Conservation (phyloP, 2,113 vertebrate species). For the Camelus bactrianus region DNA sequence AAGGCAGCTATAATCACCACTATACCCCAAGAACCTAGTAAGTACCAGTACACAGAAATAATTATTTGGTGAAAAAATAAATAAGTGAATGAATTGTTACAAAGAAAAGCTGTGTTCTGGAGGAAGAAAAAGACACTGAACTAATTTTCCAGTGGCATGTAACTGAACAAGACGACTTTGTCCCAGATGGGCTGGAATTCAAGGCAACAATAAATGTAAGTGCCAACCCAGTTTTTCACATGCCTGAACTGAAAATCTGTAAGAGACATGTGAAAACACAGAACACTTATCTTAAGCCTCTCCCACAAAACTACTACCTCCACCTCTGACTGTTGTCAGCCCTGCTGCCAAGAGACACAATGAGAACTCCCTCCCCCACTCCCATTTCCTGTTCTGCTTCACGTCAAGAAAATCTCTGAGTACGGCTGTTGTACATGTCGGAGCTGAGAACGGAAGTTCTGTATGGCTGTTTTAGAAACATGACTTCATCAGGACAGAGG, state of each 20-base stretch:
- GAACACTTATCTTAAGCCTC: slow-evolving; percentile 54
- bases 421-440: background rate
- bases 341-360: slow-evolving; percentile 30
- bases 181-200: slow-evolving; percentile 41
- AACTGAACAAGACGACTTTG: slow-evolving; percentile 53
- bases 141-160: slow-evolving; percentile 50
- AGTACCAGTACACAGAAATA: slow-evolving; percentile 28
- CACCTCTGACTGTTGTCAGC: slow-evolving; percentile 49
- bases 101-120: slow-evolving; percentile 62
- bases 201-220: slow-evolving; percentile 39
- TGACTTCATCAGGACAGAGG: background rate
- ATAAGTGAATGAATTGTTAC: background rate
- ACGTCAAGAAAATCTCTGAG: background rate
- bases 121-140: slow-evolving; percentile 55
- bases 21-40: background rate
- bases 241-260: slow-evolving; percentile 61
- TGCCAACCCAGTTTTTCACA: slow-evolving; percentile 19
- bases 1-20: background rate
- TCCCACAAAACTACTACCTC: slow-evolving; percentile 65
- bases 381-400: slow-evolving; percentile 21
- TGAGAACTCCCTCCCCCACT: background rate
- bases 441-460: background rate
- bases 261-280: slow-evolving; percentile 64
- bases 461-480: background rate
- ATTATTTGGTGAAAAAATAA: slow-evolving; percentile 58